Base-by-base conservation (phyloP, 2,888 invertebrate species). In the Lepas anatifera region DNA sequence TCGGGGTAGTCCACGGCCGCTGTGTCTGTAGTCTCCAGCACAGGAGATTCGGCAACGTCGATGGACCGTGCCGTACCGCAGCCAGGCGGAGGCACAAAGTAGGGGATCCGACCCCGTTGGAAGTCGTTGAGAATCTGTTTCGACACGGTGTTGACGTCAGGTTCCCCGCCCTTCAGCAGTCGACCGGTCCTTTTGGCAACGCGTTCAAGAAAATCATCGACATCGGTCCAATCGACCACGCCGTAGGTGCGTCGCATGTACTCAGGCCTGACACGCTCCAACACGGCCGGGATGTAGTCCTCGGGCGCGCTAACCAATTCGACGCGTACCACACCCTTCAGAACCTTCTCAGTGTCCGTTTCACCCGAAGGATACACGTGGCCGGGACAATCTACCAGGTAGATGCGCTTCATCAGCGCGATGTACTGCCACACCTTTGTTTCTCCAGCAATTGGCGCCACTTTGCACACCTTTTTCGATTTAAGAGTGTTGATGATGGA, bases 381-480 rank as follows among this genome's bases (percentile, higher is more conserved):
- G 46, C 99, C 99, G 3, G 99, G 99, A 80, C 98, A 99, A 83
- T 99, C 99, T 75, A 99, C 97, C 22, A 99, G 83, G 80, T 92
- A 99, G 78, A 99, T 98, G 75, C 93, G 85, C 76, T 87, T 88
- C 98, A 99, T 99, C 69, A 99, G 81, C 1, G 98, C 97, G 58
- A 99, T 95, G 79, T 99, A 99, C 80, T 99, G 99, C 99, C 99
- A 99, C 1, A 98, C 96, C 83, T 94, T 94, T 0, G 93, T 94
- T 81, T 94, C 93, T 8, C 99, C 99, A 71, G 99, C 98, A 77
- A 99, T 94, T 0, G 99, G 99, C 7, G 99, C 99, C 48, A 85
- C 96, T 80, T 96, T 99, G 80, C 99, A 99, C 46, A 72, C 73
- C 76, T 85, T 85, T 78, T 97, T 96, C 16, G 92, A 89, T 70